A percentile compares a stretch with the other conserved stretches of the same genome.
These are phyloP conservation scores for Mylabris sibirica DNA, from an alignment of 2,888 invertebrate species.

Conservation along the genomic window DNA sequence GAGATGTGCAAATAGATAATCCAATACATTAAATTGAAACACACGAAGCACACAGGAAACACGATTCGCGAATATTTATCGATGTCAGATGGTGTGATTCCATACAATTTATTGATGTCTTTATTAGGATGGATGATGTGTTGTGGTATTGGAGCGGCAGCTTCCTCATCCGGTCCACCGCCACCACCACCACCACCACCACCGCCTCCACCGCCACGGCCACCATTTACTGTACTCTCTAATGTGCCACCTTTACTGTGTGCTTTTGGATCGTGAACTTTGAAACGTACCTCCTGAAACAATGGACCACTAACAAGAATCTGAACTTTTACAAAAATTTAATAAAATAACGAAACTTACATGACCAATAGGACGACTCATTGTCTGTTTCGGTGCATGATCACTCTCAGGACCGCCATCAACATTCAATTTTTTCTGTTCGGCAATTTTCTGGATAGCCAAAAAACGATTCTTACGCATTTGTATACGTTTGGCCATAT, in stretches of 20 bases:
- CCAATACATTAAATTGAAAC: constrained; percentile 99
- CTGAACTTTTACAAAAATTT: neutral
- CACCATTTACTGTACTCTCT: constrained; percentile 90
- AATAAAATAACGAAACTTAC: constrained; percentile 36
- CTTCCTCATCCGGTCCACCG: constrained; percentile 66
- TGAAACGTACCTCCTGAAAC: constrained; percentile 94
- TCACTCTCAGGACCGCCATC: constrained; percentile 79
- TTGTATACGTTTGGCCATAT: constrained; percentile 96
- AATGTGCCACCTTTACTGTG: constrained; percentile 91
- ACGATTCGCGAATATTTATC: constrained; percentile 99
- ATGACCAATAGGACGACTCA: constrained; percentile 64
- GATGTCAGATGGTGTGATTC: constrained; percentile 96
- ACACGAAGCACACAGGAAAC: constrained; percentile 97
- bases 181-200: constrained; percentile 62
- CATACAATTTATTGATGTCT: constrained; percentile 90
- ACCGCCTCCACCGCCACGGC: constrained; percentile 70
- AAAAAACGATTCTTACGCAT: constrained; percentile 94
- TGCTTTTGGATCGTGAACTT: constrained; percentile 93
- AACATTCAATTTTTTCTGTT: constrained; percentile 87
- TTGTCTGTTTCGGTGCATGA: constrained; percentile 80
- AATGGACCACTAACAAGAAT: constrained; percentile 67
- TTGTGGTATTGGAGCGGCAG: constrained; percentile 72
- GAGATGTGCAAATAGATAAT: constrained; percentile 96
- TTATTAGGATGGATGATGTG: constrained; percentile 89
- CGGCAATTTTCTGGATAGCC: constrained; percentile 90